Conservation (phyloP, 2,797 vertebrate species). For the Jordanella pulchra region DNA sequence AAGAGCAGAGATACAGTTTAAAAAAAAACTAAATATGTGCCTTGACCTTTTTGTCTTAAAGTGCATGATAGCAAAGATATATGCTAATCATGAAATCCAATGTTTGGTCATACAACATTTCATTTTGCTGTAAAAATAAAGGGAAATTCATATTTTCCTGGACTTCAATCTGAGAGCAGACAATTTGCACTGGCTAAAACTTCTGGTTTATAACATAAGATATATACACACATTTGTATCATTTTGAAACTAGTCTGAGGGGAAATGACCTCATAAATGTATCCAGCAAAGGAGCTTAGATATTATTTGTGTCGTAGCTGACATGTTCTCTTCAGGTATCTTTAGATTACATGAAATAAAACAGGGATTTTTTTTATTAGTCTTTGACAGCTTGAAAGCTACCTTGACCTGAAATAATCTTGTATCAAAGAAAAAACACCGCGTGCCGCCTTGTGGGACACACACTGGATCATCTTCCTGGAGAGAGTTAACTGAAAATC, state of each 20-base stretch:
- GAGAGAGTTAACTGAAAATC: conserved; percentile 66
- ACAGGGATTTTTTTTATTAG: conserved; percentile 21
- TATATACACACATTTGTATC: background rate
- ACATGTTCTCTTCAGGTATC: conserved; percentile 13
- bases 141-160: background rate
- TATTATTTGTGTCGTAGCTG: background rate
- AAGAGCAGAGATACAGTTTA: conserved; percentile 14
- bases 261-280: conserved; percentile 5
- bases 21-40: conserved; percentile 21
- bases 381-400: conserved; percentile 50
- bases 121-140: background rate
- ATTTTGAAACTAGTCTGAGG: background rate
- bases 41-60: background rate
- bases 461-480: conserved; percentile 53
- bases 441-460: conserved; percentile 50
- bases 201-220: background rate
- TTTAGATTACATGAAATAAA: conserved; percentile 24
- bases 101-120: background rate
- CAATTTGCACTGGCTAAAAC: background rate
- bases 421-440: conserved; percentile 37
- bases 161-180: background rate
- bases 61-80: no score
- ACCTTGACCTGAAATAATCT: conserved; percentile 46
- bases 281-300: conserved; percentile 2
- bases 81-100: background rate